phyloP scores from a whole-genome alignment of 2,113 vertebrate genomes.

The Solenodon paradoxus region DNA sequence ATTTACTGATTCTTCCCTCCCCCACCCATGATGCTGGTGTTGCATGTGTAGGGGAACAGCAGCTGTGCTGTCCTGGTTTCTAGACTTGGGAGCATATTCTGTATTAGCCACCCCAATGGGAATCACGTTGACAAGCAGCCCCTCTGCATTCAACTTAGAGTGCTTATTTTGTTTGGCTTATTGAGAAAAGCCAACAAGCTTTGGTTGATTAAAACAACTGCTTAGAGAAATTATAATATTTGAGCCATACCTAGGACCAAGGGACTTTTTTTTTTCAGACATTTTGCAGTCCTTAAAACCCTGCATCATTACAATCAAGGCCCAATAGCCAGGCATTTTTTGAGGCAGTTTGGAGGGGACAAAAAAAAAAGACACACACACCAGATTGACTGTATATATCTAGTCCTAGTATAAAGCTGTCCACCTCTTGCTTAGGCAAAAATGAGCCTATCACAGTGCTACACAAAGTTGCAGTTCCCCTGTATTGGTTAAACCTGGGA shows the following conservation, averaged over 20 bases:
- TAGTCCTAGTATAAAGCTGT: constrained; percentile 33
- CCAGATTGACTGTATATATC: constrained; percentile 52
- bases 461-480: constrained; percentile 37
- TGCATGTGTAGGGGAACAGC: neutral
- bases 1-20: neutral
- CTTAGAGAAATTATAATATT: constrained; percentile 13
- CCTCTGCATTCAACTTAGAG: neutral
- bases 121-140: constrained; percentile 1
- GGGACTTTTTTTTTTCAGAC: constrained; percentile 15
- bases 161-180: neutral
- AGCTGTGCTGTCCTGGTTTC: constrained; percentile 31
- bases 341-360: constrained; percentile 41
- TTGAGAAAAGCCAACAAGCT: constrained; percentile 59
- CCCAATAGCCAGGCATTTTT: constrained; percentile 13
- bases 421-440: neutral
- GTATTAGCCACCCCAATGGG: constrained; percentile 6
- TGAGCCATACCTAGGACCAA: constrained; percentile 8
- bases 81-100: constrained; percentile 2
- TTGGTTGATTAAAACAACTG: constrained; percentile 41
- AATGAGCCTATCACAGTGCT: constrained; percentile 50
- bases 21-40: neutral
- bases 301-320: neutral
- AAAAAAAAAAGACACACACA: neutral
- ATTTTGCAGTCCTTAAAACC: neutral
- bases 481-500: constrained; percentile 18